Conservation (phyloP, 2,113 vertebrate genomes). For the Zootoca vivipara region DNA sequence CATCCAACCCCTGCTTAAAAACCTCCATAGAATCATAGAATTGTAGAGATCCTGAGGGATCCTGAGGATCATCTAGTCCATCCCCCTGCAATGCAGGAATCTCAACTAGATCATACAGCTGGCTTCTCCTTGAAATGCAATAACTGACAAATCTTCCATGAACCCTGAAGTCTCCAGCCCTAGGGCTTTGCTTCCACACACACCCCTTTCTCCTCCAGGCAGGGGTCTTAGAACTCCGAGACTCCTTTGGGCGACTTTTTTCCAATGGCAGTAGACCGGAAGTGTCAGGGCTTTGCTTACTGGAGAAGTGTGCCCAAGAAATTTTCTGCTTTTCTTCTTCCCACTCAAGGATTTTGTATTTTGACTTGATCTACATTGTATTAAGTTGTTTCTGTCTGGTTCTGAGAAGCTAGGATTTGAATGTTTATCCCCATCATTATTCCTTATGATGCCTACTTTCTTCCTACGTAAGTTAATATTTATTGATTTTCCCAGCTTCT, state of each 20-base stretch:
- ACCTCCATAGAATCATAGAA: too few species aligned
- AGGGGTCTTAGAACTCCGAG: too few species aligned
- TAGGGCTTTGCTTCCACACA: neutral
- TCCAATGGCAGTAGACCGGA: too few species aligned
- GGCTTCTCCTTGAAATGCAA: neutral
- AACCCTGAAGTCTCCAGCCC: neutral
- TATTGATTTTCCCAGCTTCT: neutral
- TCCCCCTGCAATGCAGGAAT: too few species aligned
- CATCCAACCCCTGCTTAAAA: too few species aligned
- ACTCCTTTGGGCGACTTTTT: too few species aligned
- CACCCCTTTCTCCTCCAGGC: too few species aligned
- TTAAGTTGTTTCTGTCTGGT: neutral
- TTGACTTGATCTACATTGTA: too few species aligned
- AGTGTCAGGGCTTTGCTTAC: neutral
- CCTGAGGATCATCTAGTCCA: too few species aligned
- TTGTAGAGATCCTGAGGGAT: neutral
- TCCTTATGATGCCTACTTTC: neutral
- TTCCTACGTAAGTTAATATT: slow-evolving; percentile 28
- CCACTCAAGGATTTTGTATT: neutral
- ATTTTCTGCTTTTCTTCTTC: too few species aligned
- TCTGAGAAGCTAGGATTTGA: neutral
- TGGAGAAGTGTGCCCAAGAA: neutral
- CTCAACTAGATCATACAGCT: neutral
- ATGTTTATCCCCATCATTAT: neutral
- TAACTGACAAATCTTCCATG: neutral